A percentile compares a stretch with the other conserved stretches of the same genome.
Conservation (phyloP, 2,113 vertebrate species). For the Megaleporinus macrocephalus region DNA sequence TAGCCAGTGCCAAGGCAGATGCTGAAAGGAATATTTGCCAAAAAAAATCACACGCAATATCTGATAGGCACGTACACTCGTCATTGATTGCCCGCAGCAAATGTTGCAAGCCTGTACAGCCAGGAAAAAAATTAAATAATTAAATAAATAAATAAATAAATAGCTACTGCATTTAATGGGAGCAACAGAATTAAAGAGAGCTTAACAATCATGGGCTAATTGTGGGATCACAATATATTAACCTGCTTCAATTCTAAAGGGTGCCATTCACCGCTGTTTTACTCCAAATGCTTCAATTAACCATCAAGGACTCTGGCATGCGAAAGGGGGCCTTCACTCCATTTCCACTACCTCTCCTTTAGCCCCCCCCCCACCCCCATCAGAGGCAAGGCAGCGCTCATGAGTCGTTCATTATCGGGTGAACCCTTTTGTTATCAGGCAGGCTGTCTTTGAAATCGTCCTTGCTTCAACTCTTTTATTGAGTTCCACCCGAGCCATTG, state of each 20-base stretch:
- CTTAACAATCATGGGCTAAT: slow-evolving; percentile 85
- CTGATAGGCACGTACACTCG: slow-evolving; percentile 56
- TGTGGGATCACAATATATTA: slow-evolving; percentile 88
- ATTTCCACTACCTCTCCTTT: slow-evolving; percentile 31
- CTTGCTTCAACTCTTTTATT: slow-evolving; percentile 80
- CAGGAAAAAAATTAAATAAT: slow-evolving; percentile 46
- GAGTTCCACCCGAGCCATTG: slow-evolving; percentile 70
- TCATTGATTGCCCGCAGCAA: slow-evolving; percentile 67
- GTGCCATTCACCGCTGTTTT: slow-evolving; percentile 76
- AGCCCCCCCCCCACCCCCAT: slow-evolving; percentile 35
- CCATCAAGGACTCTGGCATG: slow-evolving; percentile 79
- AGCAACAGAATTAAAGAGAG: slow-evolving; percentile 88
- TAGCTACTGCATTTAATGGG: slow-evolving; percentile 82
- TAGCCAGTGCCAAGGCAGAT: neutral
- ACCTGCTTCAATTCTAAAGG: slow-evolving; percentile 78
- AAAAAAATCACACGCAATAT: slow-evolving; percentile 62
- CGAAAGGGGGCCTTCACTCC: slow-evolving; percentile 59
- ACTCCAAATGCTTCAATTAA: slow-evolving; percentile 82
- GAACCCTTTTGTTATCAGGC: slow-evolving; percentile 77
- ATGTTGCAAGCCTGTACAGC: slow-evolving; percentile 57
- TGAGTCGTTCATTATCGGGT: slow-evolving; percentile 78
- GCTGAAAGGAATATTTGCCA: slow-evolving; percentile 42
- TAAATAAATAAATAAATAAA: slow-evolving; percentile 53
- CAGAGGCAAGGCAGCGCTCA: slow-evolving; percentile 63
- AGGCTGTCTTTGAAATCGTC: slow-evolving; percentile 77